Conservation (phyloP, 2,888 invertebrate species). For the Drosophila anomalata region DNA sequence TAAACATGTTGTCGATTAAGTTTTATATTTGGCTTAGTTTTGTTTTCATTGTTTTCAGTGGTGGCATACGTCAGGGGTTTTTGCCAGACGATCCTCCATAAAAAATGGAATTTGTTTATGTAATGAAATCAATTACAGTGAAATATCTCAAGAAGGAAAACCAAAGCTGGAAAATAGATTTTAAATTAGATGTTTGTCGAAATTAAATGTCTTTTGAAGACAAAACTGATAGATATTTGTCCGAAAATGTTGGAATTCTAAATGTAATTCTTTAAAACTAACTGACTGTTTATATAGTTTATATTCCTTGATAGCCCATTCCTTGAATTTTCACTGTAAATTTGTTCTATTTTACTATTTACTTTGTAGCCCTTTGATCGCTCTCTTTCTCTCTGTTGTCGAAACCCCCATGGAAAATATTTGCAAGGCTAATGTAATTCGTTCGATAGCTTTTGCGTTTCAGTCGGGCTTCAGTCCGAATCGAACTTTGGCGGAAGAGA, state of each 20-base stretch:
- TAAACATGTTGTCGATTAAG: slow-evolving; percentile 38
- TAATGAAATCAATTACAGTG: slow-evolving; percentile 7
- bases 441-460: slow-evolving; percentile 25
- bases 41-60: not conserved
- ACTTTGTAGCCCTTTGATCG: slow-evolving; percentile 19
- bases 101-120: slow-evolving; percentile 1
- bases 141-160: not conserved
- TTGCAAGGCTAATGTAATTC: slow-evolving; percentile 44
- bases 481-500: slow-evolving; percentile 42
- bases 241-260: not conserved
- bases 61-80: slow-evolving; percentile 18
- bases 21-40: slow-evolving; percentile 2
- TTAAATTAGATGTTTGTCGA: not conserved
- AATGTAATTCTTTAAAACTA: no score
- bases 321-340: not conserved
- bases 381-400: slow-evolving; percentile 6
- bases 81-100: slow-evolving; percentile 17
- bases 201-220: not conserved
- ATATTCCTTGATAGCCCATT: not conserved
- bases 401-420: slow-evolving; percentile 21
- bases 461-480: slow-evolving; percentile 40
- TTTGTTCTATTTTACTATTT: not conserved
- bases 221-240: not conserved
- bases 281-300: not conserved
- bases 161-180: not conserved